Evolutionary conservation across 92 coral and sea anemone species (phyloP).

Genomic region (Ricordea florida): DNA sequence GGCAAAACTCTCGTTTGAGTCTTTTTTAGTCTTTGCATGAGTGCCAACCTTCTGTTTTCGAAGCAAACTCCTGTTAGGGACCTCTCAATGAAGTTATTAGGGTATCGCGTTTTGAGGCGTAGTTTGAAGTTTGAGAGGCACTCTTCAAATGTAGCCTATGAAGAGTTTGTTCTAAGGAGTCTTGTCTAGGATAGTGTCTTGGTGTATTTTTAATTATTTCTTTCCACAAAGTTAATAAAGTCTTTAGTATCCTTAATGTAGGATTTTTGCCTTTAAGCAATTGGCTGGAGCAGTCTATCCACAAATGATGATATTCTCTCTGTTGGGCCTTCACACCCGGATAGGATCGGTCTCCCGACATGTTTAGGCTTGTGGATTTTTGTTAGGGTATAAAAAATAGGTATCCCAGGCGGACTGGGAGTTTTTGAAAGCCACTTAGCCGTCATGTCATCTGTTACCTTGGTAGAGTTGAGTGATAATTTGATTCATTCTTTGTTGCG

Average conservation of each 20-base stretch:
- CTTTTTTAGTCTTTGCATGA: no score
- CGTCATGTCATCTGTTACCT: no score
- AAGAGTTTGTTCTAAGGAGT: no score
- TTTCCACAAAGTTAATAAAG: conserved; percentile 25
- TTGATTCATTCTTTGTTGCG: background rate
- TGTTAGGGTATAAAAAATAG: conserved; percentile 54
- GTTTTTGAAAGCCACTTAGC: conserved; percentile 37
- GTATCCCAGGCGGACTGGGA: conserved; percentile 37
- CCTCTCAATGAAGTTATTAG: no score
- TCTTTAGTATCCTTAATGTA: conserved; percentile 37
- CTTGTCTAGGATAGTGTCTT: background rate
- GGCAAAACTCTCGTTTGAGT: no score
- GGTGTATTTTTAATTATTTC: background rate
- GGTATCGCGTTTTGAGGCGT: no score
- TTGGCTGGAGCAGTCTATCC: conserved; percentile 51
- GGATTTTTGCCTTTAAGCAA: conserved; percentile 46
- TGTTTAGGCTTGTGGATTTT: conserved; percentile 55
- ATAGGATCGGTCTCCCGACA: conserved; percentile 31
- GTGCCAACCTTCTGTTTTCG: no score
- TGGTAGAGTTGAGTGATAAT: conserved; percentile 5
- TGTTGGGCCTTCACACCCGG: conserved; percentile 31
- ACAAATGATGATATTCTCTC: conserved; percentile 37
- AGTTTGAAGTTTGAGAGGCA: no score
- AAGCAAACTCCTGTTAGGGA: no score
- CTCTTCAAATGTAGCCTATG: no score